Percentiles rank a stretch among this genome's conserved stretches.
phyloP scores from a whole-genome alignment of 2,797 vertebrate genomes.

The Australoheros facetus region DNA sequence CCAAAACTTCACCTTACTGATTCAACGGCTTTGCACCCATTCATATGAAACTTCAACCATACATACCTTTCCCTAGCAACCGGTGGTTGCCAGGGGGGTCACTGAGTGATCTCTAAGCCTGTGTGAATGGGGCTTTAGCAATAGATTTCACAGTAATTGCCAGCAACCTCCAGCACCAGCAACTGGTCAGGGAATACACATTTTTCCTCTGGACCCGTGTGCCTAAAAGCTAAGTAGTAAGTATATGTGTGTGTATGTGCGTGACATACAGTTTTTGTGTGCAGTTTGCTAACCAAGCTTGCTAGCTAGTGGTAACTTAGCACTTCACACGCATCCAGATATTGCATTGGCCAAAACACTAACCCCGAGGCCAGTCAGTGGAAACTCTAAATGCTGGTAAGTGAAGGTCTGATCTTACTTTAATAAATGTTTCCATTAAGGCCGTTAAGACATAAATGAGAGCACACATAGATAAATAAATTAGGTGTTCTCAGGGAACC shows the following conservation, averaged over 20 bases:
- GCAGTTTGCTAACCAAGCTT: background rate
- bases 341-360: background rate
- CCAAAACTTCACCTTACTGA: too few species aligned
- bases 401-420: too few species aligned
- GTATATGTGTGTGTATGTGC: background rate
- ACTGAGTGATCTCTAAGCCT: background rate
- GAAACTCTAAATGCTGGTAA: too few species aligned
- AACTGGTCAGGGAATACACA: background rate
- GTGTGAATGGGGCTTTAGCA: background rate
- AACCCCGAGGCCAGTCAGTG: background rate
- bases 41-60: background rate
- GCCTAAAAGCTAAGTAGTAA: background rate
- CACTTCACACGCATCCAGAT: rapidly evolving
- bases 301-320: background rate
- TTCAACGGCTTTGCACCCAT: too few species aligned
- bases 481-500: background rate
- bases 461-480: background rate
- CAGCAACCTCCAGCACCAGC: background rate
- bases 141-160: background rate
- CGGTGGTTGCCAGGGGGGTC: too few species aligned
- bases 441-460: background rate
- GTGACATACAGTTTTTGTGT: background rate
- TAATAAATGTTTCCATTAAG: too few species aligned
- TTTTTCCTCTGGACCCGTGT: background rate
- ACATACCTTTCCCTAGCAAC: too few species aligned